Evolutionary conservation across 2,888 invertebrate species (phyloP).

Genomic region (Athripsodes cinereus): DNA sequence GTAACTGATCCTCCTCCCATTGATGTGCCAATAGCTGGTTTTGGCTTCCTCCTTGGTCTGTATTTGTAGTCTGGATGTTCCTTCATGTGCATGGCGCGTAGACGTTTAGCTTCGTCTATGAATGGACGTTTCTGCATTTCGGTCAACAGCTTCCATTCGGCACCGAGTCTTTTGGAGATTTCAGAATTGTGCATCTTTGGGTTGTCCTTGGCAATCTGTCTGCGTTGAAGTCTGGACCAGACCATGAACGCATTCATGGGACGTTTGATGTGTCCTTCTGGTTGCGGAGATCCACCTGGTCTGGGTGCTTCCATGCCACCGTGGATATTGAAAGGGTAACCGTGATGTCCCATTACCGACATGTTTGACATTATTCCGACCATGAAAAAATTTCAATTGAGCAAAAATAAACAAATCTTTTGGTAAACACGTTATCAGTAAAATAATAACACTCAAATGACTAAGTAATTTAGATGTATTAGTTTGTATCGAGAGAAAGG

Average conservation of each 20-base stretch:
- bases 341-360: constrained; percentile 50
- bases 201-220: constrained; percentile 90
- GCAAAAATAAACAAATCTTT: constrained; percentile 6
- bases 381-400: not conserved
- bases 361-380: constrained; percentile 30
- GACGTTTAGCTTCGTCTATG: constrained; percentile 89
- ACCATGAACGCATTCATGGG: constrained; percentile 99
- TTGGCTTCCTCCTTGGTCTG: constrained; percentile 78
- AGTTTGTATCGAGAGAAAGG: constrained; percentile 1
- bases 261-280: constrained; percentile 82
- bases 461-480: not conserved
- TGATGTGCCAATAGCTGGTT: constrained; percentile 56
- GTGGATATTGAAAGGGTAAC: constrained; percentile 50
- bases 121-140: constrained; percentile 88
- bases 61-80: constrained; percentile 91
- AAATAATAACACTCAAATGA: not conserved
- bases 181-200: constrained; percentile 90
- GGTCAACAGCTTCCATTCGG: constrained; percentile 86
- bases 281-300: constrained; percentile 45
- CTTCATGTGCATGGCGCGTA: constrained; percentile 83
- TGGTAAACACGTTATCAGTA: not conserved
- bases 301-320: constrained; percentile 46
- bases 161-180: constrained; percentile 86
- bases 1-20: constrained; percentile 41
- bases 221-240: constrained; percentile 86